Base-by-base conservation (phyloP, 2,888 invertebrate genomes). In the Brachylomia viminalis region DNA sequence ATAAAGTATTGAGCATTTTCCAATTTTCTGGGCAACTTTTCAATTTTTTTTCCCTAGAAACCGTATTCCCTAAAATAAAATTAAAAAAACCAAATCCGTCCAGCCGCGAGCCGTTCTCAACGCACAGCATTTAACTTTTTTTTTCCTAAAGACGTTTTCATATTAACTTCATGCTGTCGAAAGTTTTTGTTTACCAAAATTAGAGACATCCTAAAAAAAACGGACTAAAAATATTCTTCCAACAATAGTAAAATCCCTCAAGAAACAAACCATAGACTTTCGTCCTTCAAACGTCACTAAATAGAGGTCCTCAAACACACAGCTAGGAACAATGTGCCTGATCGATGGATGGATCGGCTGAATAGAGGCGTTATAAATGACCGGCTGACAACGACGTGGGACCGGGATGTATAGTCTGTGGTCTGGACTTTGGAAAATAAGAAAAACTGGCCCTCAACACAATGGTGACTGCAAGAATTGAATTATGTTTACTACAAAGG, bases 301-400 rank as follows among this genome's bases (percentile, higher is more conserved):
- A 84, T 65, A 72, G 80, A 65, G 71, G 80, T 78, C 84, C 82
- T 77, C 66, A 66, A 85, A 85, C 79, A 72, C 82, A 82, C 79
- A 84, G 86, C 85, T 85, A 79, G 89, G 88, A 90, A 91, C 91
- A 91, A 92, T 92, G 91, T 86, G 82, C 62, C 65, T 71, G 88
- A 88, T 88, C 76, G 92, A 92, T 91, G 92, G 92, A 92, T 90
- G 90, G 91, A 90, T 88, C 88, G 87, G 80, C 84, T 88, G 91
- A 91, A 91, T 89, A 86, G 91, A 85, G 89, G 87, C 86, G 91
- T 92, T 91, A 92, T 92, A 92, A 92, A 92, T 92, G 92, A 91
- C 88, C 88, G 82, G 67, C 86, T 81, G 87, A 86, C 89, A 86
- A 80, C 87, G 85, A 74, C 72, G 78, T 65, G 52, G 58, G 56